Evolutionary conservation across 2,888 invertebrate species (phyloP).

Genomic region (Nesidiocoris tenuis): DNA sequence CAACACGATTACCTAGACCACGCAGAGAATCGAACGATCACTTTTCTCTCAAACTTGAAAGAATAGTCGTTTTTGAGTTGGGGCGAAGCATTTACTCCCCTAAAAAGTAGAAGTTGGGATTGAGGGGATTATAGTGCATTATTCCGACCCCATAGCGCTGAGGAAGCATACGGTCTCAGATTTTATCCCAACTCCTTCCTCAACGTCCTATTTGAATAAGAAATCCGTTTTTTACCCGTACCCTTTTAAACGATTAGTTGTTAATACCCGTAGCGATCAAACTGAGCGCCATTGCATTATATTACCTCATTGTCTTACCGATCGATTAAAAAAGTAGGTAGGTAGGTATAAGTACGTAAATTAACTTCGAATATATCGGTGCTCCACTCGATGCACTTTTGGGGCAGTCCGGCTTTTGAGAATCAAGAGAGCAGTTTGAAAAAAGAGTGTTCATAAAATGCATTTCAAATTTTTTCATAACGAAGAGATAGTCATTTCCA

Average conservation of each 20-base stretch:
- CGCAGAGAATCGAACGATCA: background rate
- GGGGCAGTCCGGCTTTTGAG: no score
- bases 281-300: no score
- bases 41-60: background rate
- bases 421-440: no score
- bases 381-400: no score
- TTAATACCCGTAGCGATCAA: background rate
- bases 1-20: background rate
- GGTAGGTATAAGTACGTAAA: no score
- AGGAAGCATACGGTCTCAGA: background rate
- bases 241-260: background rate
- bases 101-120: background rate
- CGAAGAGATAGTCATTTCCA: no score
- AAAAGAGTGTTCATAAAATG: no score
- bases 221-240: background rate
- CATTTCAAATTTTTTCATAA: no score
- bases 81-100: slow-evolving; percentile 1
- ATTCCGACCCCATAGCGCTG: slow-evolving; percentile 1
- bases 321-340: no score
- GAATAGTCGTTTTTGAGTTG: background rate
- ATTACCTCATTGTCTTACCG: no score
- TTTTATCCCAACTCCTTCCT: background rate
- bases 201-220: slow-evolving; percentile 19
- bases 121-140: slow-evolving; percentile 20
- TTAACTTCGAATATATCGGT: no score